phyloP scores from a whole-genome alignment of 1,140 invertebrate genomes.

The Euwallacea similis region DNA sequence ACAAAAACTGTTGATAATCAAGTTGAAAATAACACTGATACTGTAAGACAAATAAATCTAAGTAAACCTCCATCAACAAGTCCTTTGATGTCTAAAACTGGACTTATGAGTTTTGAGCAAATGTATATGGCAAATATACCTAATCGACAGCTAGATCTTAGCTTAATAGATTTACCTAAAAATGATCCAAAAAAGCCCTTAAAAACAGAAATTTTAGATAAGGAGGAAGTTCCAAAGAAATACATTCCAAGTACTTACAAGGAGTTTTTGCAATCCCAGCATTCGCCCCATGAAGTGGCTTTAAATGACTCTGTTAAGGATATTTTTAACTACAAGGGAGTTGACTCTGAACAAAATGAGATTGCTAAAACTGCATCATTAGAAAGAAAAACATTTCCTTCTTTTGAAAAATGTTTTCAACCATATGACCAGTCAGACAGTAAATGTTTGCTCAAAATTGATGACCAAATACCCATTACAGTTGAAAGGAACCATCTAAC shows the following conservation, averaged over 20 bases:
- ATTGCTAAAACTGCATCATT: no score
- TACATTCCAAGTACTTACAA: constrained; percentile 34
- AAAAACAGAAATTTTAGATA: constrained; percentile 2
- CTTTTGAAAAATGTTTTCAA: no score
- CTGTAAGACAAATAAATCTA: constrained; percentile 14
- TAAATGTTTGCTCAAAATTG: no score
- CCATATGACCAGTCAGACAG: no score
- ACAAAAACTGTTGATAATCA: not conserved
- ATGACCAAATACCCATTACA: not conserved
- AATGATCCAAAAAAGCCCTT: constrained; percentile 4
- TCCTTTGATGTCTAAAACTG: not conserved
- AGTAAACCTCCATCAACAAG: constrained; percentile 4
- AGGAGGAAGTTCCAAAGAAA: constrained; percentile 17
- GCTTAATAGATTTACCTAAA: constrained; percentile 45
- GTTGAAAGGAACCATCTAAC: not conserved
- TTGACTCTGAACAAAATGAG: not conserved
- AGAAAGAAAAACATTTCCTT: no score
- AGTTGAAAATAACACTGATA: constrained; percentile 15
- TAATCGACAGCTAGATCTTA: constrained; percentile 50
- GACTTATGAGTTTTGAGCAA: constrained; percentile 44
- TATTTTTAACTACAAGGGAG: constrained; percentile 44
- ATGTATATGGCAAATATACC: constrained; percentile 52
- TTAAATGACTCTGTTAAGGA: constrained; percentile 41
- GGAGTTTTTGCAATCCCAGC: constrained; percentile 40
- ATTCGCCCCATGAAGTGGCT: constrained; percentile 14